phyloP scores from a whole-genome alignment of 1,140 invertebrate genomes.

The Drosophila ananassae region DNA sequence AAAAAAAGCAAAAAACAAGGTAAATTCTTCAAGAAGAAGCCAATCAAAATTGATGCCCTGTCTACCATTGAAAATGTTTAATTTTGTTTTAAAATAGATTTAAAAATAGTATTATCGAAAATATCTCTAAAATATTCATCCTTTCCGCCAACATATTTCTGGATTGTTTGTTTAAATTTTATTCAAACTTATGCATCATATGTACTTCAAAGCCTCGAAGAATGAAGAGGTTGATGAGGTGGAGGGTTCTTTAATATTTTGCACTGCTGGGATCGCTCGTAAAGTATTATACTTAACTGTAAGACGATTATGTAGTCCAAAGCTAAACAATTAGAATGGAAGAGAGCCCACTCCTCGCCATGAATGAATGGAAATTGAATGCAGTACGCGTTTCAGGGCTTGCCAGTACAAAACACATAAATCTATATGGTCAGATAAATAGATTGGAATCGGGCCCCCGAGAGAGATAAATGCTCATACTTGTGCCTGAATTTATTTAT shows the following conservation, averaged over 20 bases:
- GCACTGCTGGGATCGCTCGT: slow-evolving; percentile 14
- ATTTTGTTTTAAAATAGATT: neutral
- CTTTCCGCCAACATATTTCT: neutral
- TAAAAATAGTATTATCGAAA: neutral
- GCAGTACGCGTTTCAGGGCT: slow-evolving; percentile 21
- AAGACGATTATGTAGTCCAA: slow-evolving; percentile 30
- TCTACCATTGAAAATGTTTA: neutral
- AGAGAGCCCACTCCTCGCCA: neutral
- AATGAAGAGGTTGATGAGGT: slow-evolving; percentile 19
- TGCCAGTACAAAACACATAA: slow-evolving; percentile 37
- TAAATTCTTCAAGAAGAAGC: neutral
- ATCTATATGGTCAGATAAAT: slow-evolving; percentile 47
- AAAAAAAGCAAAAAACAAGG: neutral
- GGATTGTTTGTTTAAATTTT: slow-evolving; percentile 22
- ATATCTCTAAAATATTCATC: neutral
- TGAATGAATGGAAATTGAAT: slow-evolving; percentile 50
- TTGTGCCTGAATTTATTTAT: slow-evolving; percentile 43
- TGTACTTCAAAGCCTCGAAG: slow-evolving; percentile 21
- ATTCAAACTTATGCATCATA: slow-evolving; percentile 16
- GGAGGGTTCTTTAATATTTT: slow-evolving; percentile 18
- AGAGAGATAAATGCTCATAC: slow-evolving; percentile 40
- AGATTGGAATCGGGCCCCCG: slow-evolving; percentile 33
- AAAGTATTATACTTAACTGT: slow-evolving; percentile 36
- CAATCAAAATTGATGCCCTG: neutral
- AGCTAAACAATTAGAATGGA: slow-evolving; percentile 8